Evolutionary conservation across 2,888 invertebrate species (phyloP), one percentile per base, ranked within the genome.

Genomic region (Cremastinae sp.): DNA sequence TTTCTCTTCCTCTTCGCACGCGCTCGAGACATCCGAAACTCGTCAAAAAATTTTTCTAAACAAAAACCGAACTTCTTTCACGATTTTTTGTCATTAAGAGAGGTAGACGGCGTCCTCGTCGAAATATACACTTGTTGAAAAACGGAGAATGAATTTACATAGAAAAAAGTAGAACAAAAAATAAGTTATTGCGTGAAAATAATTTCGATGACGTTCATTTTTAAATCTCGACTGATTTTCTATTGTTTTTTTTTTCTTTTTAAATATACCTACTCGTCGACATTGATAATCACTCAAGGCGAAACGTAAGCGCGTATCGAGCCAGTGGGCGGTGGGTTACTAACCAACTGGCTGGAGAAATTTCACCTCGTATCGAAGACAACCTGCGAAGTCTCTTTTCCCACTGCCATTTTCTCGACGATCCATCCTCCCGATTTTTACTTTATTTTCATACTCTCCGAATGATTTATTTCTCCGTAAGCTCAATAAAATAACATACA

Each of bases 301-400:
- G 61, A 22, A 49, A 56, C 38, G 62, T 56, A 71, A 47, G 61
- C 20, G 53, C 49, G 64, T 14, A 14, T 66, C 47, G 45, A 49
- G 65, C 45, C 28, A 45, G 34, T 45, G 61, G 61, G 47, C 51
- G 41, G 20, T 59, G 45, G 72, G 65, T 70, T 66, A 75, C 74
- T 73, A 72, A 72, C 47, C 77, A 80, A 74, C 72, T 75, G 72
- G 74, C 78, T 79, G 84, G 84, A 85, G 85, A 86, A 86, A 86
- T 86, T 86, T 86, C 86, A 84, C 84, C 68, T 68, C 86, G 80
- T 78, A 79, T 78, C 56, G 28, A 49, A 80, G 78, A 79, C 78
- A 81, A 79, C 80, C 79, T 80, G 84, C 79, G 75, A 74, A 79
- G 28, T 69, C 71, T 71, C 61, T 70, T 69, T 58, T 34, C 36